These are phyloP conservation scores for Podilymbus podiceps DNA, from an alignment of 2,113 vertebrate species.

Conservation along the genomic window DNA sequence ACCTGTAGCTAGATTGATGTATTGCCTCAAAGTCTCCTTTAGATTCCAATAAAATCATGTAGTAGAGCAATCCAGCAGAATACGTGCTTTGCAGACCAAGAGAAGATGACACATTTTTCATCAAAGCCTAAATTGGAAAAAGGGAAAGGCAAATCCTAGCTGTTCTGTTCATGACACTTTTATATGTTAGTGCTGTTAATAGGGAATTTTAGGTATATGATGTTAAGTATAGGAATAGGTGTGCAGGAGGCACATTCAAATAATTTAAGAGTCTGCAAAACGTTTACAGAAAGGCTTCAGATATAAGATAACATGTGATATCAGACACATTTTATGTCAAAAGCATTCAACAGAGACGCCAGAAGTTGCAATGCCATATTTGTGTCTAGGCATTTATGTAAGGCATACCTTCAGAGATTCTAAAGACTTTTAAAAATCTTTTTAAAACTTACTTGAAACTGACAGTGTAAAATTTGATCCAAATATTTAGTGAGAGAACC, in stretches of 20 bases:
- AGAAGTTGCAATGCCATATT: not conserved
- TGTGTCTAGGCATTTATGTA: not conserved
- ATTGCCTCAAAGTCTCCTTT: not conserved
- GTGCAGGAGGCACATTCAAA: not conserved
- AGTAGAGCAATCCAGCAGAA: not conserved
- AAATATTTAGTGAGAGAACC: not conserved
- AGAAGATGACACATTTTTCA: not conserved
- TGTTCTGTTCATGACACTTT: not conserved
- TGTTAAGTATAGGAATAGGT: not conserved
- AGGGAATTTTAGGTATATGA: not conserved
- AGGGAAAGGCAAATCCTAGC: not conserved
- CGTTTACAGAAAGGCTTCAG: not conserved
- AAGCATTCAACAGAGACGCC: not conserved
- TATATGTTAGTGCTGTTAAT: not conserved
- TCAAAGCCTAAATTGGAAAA: not conserved
- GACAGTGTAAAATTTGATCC: not conserved
- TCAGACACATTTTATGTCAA: not conserved
- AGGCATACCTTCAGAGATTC: not conserved
- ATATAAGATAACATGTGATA: not conserved
- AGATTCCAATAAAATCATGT: not conserved
- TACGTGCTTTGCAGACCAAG: not conserved
- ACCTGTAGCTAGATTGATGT: not conserved
- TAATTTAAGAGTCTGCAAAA: not conserved
- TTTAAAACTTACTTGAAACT: not conserved
- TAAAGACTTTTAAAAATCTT: not conserved